These are phyloP conservation scores for Dyspetes luteomarginatus DNA, from an alignment of 2,888 invertebrate genomes.

Conservation along the genomic window DNA sequence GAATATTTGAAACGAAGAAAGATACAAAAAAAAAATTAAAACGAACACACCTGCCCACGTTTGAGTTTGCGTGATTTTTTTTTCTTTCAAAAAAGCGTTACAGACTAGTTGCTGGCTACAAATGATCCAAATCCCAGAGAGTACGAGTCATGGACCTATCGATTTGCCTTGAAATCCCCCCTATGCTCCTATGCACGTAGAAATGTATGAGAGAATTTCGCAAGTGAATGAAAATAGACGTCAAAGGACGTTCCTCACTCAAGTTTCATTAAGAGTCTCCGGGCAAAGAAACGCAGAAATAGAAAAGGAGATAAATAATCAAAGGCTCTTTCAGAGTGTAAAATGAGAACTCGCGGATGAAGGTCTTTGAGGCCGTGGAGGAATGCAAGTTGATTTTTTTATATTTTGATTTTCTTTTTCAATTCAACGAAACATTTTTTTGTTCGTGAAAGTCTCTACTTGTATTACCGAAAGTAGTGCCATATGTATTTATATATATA, in stretches of 20 bases:
- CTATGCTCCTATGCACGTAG: neutral
- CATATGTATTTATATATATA: neutral
- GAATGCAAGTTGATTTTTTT: too few relatives aligned
- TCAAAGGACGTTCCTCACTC: slow-evolving; percentile 36
- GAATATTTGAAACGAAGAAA: too few relatives aligned
- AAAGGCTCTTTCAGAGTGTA: slow-evolving; percentile 20
- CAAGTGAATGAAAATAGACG: slow-evolving; percentile 29
- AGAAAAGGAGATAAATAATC: slow-evolving; percentile 36
- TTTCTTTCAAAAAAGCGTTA: neutral
- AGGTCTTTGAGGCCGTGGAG: slow-evolving; percentile 26
- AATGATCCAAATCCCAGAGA: too few relatives aligned
- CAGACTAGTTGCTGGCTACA: too few relatives aligned
- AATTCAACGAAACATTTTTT: slow-evolving; percentile 19
- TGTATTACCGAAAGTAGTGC: slow-evolving; percentile 7
- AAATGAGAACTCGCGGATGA: neutral
- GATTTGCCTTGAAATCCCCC: too few relatives aligned
- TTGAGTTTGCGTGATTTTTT: neutral
- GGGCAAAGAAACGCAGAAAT: slow-evolving; percentile 12
- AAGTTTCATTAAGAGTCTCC: slow-evolving; percentile 47
- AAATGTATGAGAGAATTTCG: neutral
- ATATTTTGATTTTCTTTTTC: neutral
- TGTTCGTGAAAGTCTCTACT: slow-evolving; percentile 11
- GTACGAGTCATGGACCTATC: too few relatives aligned
- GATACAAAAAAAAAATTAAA: neutral
- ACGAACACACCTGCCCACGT: too few relatives aligned